Evolutionary conservation across 2,113 vertebrate species (phyloP).

Genomic region (Eclectus roratus): DNA sequence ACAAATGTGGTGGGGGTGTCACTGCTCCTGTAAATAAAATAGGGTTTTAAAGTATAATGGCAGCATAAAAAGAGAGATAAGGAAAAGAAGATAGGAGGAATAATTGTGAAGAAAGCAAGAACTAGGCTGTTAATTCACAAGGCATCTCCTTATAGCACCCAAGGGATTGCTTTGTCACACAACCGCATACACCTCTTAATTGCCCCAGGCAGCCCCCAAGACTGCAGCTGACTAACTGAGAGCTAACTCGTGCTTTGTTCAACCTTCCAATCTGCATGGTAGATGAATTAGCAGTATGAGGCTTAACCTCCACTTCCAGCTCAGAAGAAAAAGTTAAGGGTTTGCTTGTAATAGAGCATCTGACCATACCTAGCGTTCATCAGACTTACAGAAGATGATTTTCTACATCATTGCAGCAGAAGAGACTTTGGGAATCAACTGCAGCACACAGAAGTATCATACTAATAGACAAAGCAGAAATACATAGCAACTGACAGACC

Average conservation of each 20-base stretch:
- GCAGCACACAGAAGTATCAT: not conserved
- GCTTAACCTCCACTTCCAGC: not conserved
- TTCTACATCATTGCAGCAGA: not conserved
- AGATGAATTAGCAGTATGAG: not conserved
- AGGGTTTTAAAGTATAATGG: not conserved
- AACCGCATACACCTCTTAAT: not conserved
- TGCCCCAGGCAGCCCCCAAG: not conserved
- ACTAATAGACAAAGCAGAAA: not conserved
- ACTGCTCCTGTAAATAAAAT: rapidly evolving
- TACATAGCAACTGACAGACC: not conserved
- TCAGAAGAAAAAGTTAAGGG: not conserved
- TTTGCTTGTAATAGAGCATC: not conserved
- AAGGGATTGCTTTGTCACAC: not conserved
- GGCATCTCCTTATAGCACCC: not conserved
- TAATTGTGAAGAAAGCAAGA: not conserved
- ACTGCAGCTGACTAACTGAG: not conserved
- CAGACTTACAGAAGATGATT: not conserved
- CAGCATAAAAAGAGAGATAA: not conserved
- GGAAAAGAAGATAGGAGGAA: not conserved
- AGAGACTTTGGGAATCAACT: not conserved
- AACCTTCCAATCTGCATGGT: not conserved
- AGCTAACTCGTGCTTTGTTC: not conserved
- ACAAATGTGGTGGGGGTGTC: not conserved
- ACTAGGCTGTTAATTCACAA: not conserved
- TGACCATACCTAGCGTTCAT: not conserved